Evolutionary conservation across 2,797 vertebrate species (phyloP).

Genomic region (Danio choprae): DNA sequence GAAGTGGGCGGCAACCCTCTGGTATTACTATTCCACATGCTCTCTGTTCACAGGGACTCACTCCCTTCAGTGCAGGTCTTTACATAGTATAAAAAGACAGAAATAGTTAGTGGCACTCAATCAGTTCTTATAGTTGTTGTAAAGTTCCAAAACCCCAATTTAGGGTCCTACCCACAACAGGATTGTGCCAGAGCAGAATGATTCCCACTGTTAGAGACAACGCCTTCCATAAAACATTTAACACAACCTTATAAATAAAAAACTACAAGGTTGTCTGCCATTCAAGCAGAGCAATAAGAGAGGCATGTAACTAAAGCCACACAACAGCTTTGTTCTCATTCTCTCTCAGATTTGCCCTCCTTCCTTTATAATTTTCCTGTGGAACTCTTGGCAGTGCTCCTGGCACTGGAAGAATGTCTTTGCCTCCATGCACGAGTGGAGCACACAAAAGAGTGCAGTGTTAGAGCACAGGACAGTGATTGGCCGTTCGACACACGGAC

Average conservation of each 20-base stretch:
- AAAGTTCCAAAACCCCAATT: conserved; percentile 9
- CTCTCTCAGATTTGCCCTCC: conserved; percentile 56
- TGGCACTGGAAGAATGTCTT: conserved; percentile 72
- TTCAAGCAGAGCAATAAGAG: conserved; percentile 68
- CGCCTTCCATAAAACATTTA: conserved; percentile 73
- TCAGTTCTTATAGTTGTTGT: not conserved
- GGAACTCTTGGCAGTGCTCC: conserved; percentile 64
- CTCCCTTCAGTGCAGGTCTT: not conserved
- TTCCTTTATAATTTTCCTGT: conserved; percentile 55
- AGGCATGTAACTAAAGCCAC: conserved; percentile 70
- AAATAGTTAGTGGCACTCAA: conserved; percentile 18
- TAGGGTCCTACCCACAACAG: conserved; percentile 19
- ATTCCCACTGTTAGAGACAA: conserved; percentile 61
- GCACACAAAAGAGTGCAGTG: conserved; percentile 78
- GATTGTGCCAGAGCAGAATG: conserved; percentile 30
- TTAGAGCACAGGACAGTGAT: conserved; percentile 73
- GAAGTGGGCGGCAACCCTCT: conserved; percentile 56
- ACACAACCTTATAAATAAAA: conserved; percentile 60
- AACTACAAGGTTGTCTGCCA: conserved; percentile 55
- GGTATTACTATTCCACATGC: conserved; percentile 48
- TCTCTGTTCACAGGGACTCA: conserved; percentile 7
- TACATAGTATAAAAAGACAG: conserved; percentile 16
- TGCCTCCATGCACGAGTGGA: conserved; percentile 46
- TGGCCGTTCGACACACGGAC: conserved; percentile 73
- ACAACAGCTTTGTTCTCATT: conserved; percentile 72